Base-by-base conservation (phyloP, 2,888 invertebrate species). In the Formica aserva region DNA sequence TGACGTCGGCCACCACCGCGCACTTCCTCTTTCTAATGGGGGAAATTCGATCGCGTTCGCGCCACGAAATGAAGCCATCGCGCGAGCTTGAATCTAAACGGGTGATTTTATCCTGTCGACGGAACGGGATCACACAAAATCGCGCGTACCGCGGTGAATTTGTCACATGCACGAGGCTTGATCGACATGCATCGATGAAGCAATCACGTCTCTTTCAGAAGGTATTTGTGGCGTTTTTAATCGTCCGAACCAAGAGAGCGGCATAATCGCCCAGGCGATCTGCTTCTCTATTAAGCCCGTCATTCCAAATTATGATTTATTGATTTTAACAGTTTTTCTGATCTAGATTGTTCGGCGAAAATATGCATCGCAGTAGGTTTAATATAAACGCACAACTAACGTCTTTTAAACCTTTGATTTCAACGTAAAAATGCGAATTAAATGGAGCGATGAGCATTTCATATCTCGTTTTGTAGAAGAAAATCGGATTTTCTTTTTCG, bases 1-100 rank as follows among this genome's bases (percentile, higher is more conserved):
- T 94, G 92, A 93, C 91, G 91, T 91, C 87, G 91, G 91, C 90
- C 91, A 92, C 91, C 92, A 91, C 91, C 86, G 92, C 89, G 91
- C 89, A 90, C 92, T 92, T 93, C 93, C 92, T 90, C 89, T 85
- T 87, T 87, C 81, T 84, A 82, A 60, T 67, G 74, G 75, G 78
- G 83, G 87, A 85, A 87, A 89, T 89, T 89, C 85, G 85, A 88
- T 87, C 86, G 85, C 38, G 80, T 69, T 35, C 85, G 65, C 67
- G 87, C 80, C 8, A 48, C 45, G 62, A 35, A 26, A 71, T 41
- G 71, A 60, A 75, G 81, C 38, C 6, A 48, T 76, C 62, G 45
- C 77, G 48, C 77, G 48, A 66, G 15, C 22, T n/a, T 29, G 57
- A 69, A 78, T 78, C 57, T 78, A 78, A 78, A 71, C 88, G 57